Evolutionary conservation across 2,113 vertebrate genomes (phyloP).

Genomic region (Tetrao urogallus): DNA sequence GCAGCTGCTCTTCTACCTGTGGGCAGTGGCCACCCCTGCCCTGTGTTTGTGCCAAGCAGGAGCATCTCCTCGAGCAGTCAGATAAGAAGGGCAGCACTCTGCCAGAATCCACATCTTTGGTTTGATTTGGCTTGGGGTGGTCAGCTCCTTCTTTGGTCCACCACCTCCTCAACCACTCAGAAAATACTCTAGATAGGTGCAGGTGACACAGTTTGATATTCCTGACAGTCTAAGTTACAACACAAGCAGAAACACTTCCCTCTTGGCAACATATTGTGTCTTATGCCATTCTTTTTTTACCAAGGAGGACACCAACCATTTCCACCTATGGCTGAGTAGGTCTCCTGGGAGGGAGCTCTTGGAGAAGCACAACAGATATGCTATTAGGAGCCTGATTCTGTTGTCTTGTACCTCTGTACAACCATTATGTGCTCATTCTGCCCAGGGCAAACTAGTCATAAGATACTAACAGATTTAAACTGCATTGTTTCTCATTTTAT

Average conservation of each 20-base stretch:
- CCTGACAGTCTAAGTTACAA: background rate
- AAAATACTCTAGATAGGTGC: background rate
- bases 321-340: background rate
- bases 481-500: constrained; percentile 1
- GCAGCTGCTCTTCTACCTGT: background rate
- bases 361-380: background rate
- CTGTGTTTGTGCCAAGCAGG: background rate
- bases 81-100: background rate
- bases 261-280: background rate
- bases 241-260: background rate
- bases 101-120: background rate
- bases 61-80: background rate
- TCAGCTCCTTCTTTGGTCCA: background rate
- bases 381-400: background rate
- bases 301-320: background rate
- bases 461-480: background rate
- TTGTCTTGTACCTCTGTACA: background rate
- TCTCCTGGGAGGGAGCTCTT: background rate
- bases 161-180: background rate
- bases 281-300: background rate
- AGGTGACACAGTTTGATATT: background rate
- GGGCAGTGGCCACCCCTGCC: background rate
- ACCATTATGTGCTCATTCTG: background rate
- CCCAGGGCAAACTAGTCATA: background rate
- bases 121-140: background rate